A percentile compares a stretch with the other conserved stretches of the same genome.
These are phyloP conservation scores for Trichomalopsis sarcophagae DNA, from an alignment of 1,140 invertebrate genomes.

Conservation along the genomic window DNA sequence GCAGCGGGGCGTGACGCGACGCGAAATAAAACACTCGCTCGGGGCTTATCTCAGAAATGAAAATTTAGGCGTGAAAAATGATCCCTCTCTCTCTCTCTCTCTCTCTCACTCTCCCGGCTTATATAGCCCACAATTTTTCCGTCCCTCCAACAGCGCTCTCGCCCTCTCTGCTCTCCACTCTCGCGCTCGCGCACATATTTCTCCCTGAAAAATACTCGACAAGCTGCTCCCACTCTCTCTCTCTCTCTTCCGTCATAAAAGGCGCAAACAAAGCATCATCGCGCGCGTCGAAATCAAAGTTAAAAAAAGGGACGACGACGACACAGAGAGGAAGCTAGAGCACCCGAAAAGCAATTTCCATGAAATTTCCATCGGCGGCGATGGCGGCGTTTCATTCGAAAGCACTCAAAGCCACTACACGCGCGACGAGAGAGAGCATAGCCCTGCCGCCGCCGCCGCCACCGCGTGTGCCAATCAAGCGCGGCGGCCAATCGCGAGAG, in stretches of 20 bases:
- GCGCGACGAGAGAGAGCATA: neutral
- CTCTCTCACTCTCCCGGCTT: neutral
- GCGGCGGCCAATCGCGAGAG: neutral
- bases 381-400: neutral
- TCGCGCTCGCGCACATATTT: neutral
- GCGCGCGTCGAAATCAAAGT: neutral
- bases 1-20: neutral
- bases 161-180: too few relatives aligned
- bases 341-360: neutral
- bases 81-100: neutral
- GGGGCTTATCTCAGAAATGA: neutral
- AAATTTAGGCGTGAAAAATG: constrained; percentile 18
- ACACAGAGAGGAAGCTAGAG: too few relatives aligned
- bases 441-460: too few relatives aligned
- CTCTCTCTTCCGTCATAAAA: neutral
- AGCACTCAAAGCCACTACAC: neutral
- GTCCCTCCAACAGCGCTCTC: neutral
- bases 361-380: neutral
- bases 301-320: neutral
- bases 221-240: neutral
- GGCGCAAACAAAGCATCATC: neutral
- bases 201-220: neutral
- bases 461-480: neutral
- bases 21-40: neutral
- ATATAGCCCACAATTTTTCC: constrained; percentile 4